Conservation (phyloP, 2,797 vertebrate genomes). For the Malacoctenus gilli region DNA sequence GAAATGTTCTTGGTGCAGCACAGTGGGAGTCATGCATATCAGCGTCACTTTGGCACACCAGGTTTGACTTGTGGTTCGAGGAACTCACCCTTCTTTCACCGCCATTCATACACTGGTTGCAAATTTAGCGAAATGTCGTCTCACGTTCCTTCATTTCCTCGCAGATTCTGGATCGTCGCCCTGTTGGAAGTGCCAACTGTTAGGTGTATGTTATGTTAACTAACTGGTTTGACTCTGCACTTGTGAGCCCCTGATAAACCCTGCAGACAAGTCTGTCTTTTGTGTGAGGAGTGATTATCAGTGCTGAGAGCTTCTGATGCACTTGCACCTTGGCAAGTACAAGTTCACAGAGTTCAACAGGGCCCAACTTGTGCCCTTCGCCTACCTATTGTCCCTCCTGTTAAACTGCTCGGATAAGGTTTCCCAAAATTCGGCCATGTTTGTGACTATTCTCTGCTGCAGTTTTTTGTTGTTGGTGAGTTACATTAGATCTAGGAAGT, state of each 20-base stretch:
- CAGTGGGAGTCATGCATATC: no score
- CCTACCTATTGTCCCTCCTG: not conserved
- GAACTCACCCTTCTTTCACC: no score
- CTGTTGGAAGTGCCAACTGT: no score
- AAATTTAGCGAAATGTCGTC: no score
- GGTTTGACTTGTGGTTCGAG: no score
- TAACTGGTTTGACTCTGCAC: constrained; percentile 2
- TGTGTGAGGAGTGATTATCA: not conserved
- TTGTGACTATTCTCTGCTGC: not conserved
- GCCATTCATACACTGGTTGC: no score
- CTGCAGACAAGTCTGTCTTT: not conserved
- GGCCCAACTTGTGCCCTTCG: not conserved
- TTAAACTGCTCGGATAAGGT: not conserved
- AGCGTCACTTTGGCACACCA: no score
- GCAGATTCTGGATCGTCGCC: not conserved
- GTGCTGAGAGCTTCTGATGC: no score
- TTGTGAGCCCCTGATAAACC: not conserved
- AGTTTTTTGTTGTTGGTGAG: constrained; percentile 33
- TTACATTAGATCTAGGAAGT: constrained; percentile 59
- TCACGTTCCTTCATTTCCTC: no score
- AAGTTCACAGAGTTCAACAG: not conserved
- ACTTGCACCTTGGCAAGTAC: not conserved
- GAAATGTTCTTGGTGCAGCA: no score
- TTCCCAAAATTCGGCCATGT: no score
- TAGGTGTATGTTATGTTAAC: not conserved